Percentiles rank a stretch among this genome's conserved stretches.
phyloP scores from a whole-genome alignment of 2,797 vertebrate genomes.

The Liasis olivaceus region DNA sequence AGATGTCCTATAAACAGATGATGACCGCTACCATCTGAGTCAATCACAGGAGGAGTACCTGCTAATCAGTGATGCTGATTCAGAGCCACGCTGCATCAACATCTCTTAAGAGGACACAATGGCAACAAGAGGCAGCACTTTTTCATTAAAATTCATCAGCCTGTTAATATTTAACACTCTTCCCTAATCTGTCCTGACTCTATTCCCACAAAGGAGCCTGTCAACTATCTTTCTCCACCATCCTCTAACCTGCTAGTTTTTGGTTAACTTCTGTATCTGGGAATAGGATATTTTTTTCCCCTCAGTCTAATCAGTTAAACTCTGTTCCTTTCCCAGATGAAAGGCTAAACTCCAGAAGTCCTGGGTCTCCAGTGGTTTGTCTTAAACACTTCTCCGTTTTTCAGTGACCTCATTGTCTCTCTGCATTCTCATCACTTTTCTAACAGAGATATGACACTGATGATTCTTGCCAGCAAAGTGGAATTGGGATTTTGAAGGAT shows the following conservation, averaged over 20 bases:
- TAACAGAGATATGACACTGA: constrained; percentile 15
- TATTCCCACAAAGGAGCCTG: not conserved
- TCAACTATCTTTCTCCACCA: not conserved
- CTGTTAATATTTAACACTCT: constrained; percentile 31
- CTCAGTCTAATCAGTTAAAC: not conserved
- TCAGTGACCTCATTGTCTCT: constrained; percentile 16
- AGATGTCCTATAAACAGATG: not conserved
- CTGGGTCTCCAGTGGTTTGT: not conserved
- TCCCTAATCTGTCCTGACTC: not conserved
- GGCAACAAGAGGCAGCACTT: constrained; percentile 26
- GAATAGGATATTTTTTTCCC: not conserved
- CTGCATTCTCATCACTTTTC: constrained; percentile 13
- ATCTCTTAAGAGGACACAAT: constrained; percentile 3
- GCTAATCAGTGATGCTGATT: constrained; percentile 23
- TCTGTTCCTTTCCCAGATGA: not conserved
- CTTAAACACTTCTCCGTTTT: constrained; percentile 2
- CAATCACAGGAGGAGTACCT: constrained; percentile 1
- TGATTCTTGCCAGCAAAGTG: constrained; percentile 24
- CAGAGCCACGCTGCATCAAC: not conserved
- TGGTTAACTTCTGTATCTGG: not conserved
- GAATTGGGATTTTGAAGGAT: constrained; percentile 2
- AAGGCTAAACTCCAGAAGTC: not conserved
- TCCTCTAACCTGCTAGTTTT: not conserved
- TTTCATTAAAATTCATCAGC: constrained; percentile 29
- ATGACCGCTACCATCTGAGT: constrained; percentile 7